Conservation (phyloP, 2,113 vertebrate species). For the Scortum barcoo region DNA sequence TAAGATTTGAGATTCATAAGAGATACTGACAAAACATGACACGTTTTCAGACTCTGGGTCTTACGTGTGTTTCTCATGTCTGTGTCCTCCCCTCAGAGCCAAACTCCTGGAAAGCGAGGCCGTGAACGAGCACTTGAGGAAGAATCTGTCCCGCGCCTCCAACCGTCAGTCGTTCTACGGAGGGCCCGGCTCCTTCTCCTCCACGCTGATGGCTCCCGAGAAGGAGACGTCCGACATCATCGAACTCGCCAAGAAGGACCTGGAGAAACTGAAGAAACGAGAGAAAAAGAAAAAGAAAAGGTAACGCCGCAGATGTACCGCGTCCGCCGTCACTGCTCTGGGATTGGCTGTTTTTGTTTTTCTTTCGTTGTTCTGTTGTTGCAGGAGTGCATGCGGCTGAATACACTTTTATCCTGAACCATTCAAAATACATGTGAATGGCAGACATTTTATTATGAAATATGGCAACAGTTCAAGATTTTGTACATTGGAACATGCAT, state of each 20-base stretch:
- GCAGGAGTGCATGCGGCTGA: background rate
- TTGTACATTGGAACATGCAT: no score
- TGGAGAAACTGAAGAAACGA: constrained; percentile 96
- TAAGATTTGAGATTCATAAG: background rate
- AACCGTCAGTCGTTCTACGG: constrained; percentile 88
- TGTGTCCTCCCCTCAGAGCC: constrained; percentile 82
- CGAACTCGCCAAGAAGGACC: constrained; percentile 95
- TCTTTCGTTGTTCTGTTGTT: background rate
- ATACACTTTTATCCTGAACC: background rate
- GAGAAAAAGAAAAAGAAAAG: constrained; percentile 97
- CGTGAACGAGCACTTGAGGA: constrained; percentile 93
- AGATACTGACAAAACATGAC: no score
- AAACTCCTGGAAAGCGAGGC: constrained; percentile 97
- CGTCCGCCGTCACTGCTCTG: background rate
- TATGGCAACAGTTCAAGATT: background rate
- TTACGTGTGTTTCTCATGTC: background rate
- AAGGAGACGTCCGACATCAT: constrained; percentile 95
- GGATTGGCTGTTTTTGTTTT: background rate
- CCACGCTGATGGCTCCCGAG: constrained; percentile 86
- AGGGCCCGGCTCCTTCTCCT: constrained; percentile 86
- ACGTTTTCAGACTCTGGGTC: background rate
- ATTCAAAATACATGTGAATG: background rate
- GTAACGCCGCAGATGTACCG: constrained; percentile 71
- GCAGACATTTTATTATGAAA: background rate
- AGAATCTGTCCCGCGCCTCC: constrained; percentile 91